Evolutionary conservation across 1,140 invertebrate species (phyloP), one percentile per base, ranked within the genome.

Genomic region (Drosophila nasuta): DNA sequence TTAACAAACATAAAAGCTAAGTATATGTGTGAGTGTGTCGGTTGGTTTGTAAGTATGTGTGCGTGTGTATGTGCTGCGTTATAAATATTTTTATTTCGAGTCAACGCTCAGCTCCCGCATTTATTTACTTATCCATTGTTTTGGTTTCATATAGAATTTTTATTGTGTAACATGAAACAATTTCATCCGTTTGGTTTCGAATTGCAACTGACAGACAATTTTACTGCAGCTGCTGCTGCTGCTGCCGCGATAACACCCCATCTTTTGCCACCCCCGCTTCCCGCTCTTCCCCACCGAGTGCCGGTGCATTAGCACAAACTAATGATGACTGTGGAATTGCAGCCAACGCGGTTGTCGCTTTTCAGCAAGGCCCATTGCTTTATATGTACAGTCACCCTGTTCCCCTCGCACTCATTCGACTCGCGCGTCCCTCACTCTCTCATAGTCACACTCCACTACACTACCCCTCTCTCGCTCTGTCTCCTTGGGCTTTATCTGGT

Each of bases 261-360:
- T 45, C 25, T 56, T 48, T 30, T 13, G 17, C 49, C 15, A 38
- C 35, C 35, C 7, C 35, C 13, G 20, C 3, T 38, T 5, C 41
- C 41, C 20, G 5, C 28, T 3, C 4, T 28, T 13, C 5, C 13
- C 45, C n/a, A 11, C 38, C 30, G 43, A 69, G 66, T 59, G 35
- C 51, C 75, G 72, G 66, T 78, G 75, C 75, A 78, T 78, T 78
- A 78, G 76, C 76, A 75, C 72, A 75, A 57, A 78, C 76, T 75
- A 78, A 78, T 78, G 76, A 78, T 78, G 76, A 78, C 76, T 78
- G 72, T 78, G 66, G 66, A 78, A 78, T 75, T 78, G 66, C 75
- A 77, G 68, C 51, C 65, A 77, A 75, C 65, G 64, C 72, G 49
- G 59, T 75, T 64, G 64, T 75, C 48, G 71, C 72, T 52, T 69